A percentile compares a stretch with the other conserved stretches of the same genome.
Evolutionary conservation across 92 coral and sea anemone genomes (phyloP).

Genomic region (Palythoa heliodiscus): DNA sequence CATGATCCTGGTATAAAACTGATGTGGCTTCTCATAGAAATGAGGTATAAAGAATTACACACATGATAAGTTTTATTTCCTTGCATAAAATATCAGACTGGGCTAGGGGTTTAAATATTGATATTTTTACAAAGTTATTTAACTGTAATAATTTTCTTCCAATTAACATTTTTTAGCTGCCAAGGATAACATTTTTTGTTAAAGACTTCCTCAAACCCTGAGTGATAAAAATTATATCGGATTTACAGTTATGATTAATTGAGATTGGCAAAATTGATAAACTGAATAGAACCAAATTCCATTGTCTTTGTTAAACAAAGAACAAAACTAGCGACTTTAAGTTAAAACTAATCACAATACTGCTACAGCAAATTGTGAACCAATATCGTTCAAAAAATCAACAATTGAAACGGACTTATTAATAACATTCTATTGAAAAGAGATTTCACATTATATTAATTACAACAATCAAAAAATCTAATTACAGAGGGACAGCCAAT

Average conservation of each 20-base stretch:
- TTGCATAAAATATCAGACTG: too few relatives aligned
- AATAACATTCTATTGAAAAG: slow-evolving; percentile 13
- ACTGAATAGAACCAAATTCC: not conserved
- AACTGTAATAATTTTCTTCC: not conserved
- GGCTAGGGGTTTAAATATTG: too few relatives aligned
- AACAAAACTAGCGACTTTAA: not conserved
- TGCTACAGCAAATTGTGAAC: not conserved
- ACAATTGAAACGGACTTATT: slow-evolving; percentile 15
- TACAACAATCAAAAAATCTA: slow-evolving; percentile 1
- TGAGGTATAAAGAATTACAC: too few relatives aligned
- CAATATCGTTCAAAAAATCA: slow-evolving; percentile 16
- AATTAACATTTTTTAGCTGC: not conserved
- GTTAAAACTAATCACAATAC: not conserved
- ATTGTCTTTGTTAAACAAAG: not conserved
- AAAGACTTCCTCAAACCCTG: not conserved
- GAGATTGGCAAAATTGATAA: not conserved
- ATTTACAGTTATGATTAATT: not conserved
- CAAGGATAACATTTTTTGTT: not conserved
- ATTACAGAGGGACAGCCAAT: slow-evolving; percentile 29
- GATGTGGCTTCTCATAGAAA: too few relatives aligned
- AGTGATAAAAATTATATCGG: not conserved
- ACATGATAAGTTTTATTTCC: too few relatives aligned
- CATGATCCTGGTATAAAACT: too few relatives aligned
- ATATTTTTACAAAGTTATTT: too few relatives aligned
- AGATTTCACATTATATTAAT: not conserved